Evolutionary conservation across 1,140 invertebrate species (phyloP).

Genomic region (Drosophila eugracilis): DNA sequence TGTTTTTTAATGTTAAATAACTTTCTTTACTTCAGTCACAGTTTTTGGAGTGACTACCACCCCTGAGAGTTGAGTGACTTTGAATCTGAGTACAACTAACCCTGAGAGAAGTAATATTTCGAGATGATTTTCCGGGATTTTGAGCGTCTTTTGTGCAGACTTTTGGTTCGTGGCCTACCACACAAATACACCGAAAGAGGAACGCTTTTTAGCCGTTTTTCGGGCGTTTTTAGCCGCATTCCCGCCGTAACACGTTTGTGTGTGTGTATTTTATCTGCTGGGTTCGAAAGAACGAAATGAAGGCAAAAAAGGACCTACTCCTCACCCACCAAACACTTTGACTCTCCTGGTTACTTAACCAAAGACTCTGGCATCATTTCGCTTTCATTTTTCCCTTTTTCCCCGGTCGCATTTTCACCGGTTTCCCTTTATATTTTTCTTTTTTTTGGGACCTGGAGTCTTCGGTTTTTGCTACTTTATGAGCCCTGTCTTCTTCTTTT

Average conservation of each 20-base stretch:
- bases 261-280: constrained; percentile 41
- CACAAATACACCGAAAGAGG: constrained; percentile 15
- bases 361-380: constrained; percentile 32
- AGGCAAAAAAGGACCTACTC: neutral
- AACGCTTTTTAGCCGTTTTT: constrained; percentile 16
- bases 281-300: neutral
- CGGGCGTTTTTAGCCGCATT: constrained; percentile 16
- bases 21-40: neutral
- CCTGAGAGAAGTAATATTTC: neutral
- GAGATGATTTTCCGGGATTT: constrained; percentile 14
- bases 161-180: constrained; percentile 52
- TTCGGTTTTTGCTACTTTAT: constrained; percentile 47
- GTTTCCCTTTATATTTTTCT: constrained; percentile 8
- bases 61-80: constrained; percentile 8
- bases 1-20: neutral
- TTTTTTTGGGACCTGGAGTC: constrained; percentile 22
- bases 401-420: constrained; percentile 2
- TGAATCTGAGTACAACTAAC: no score
- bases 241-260: constrained; percentile 32
- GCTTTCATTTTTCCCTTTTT: constrained; percentile 22
- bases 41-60: neutral
- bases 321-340: neutral
- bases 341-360: constrained; percentile 34
- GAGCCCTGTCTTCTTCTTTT: constrained; percentile 5
- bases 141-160: constrained; percentile 76